A percentile compares a stretch with the other conserved stretches of the same genome.
phyloP scores from a whole-genome alignment of 2,888 invertebrate species.

The Stenurella melanura region DNA sequence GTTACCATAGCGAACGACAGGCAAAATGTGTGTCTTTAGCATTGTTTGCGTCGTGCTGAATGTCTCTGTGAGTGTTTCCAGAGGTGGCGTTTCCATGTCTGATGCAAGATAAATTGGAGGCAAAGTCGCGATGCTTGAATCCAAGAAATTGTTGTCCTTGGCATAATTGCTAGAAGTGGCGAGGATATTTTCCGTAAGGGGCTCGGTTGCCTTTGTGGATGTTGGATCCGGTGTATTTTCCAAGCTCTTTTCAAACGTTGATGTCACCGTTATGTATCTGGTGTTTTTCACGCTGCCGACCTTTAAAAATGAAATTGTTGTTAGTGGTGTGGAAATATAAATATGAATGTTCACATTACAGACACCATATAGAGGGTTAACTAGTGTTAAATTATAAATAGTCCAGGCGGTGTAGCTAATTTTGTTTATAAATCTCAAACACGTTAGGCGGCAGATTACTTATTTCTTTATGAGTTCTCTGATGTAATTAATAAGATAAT shows the following conservation, averaged over 20 bases:
- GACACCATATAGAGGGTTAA: no score
- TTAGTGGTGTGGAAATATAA: no score
- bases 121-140: conserved; percentile 88
- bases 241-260: conserved; percentile 87
- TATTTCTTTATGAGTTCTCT: no score
- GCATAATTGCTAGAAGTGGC: conserved; percentile 85
- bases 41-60: conserved; percentile 93
- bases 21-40: conserved; percentile 91
- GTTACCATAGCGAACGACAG: conserved; percentile 84
- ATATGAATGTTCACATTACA: no score
- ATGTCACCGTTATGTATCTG: conserved; percentile 90
- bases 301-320: conserved; percentile 73
- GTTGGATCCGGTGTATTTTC: conserved; percentile 77
- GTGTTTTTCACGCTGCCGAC: conserved; percentile 92
- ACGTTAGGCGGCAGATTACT: no score
- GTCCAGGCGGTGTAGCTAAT: no score
- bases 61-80: conserved; percentile 92
- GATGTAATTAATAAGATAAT: no score
- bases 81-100: conserved; percentile 88
- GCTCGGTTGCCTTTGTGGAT: conserved; percentile 79
- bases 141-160: conserved; percentile 80
- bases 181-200: conserved; percentile 90
- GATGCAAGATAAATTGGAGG: conserved; percentile 86
- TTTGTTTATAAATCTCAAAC: no score
- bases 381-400: no score